A percentile compares a stretch with the other conserved stretches of the same genome.
Conservation (phyloP, 2,113 vertebrate species). For the Rhinolophus sinicus region DNA sequence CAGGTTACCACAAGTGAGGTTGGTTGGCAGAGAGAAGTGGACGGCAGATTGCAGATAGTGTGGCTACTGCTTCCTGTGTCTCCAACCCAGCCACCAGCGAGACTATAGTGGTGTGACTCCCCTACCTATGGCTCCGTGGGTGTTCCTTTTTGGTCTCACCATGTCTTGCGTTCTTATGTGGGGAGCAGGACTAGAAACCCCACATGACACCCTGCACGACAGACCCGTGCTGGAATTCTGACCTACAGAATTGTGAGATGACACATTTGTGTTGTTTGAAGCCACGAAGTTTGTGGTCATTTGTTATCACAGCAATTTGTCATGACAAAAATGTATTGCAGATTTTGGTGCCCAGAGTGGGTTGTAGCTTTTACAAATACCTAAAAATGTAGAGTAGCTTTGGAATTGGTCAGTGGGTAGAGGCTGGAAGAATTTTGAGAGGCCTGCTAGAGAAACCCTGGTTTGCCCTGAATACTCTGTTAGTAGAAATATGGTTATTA, state of each 20-base stretch:
- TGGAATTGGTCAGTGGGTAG: not conserved
- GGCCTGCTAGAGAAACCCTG: not conserved
- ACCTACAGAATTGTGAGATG: not conserved
- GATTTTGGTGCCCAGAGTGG: not conserved
- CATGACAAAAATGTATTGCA: not conserved
- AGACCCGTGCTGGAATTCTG: not conserved
- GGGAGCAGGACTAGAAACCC: too few relatives aligned
- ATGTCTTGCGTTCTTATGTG: too few relatives aligned
- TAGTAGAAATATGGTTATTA: not conserved
- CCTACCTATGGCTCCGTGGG: too few relatives aligned
- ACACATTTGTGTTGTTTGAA: not conserved
- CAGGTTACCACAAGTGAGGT: too few relatives aligned
- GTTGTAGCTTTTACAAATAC: not conserved
- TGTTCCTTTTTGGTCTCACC: too few relatives aligned
- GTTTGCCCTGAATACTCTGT: not conserved
- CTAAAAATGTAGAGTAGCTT: not conserved
- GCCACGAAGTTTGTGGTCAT: not conserved
- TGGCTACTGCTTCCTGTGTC: too few relatives aligned
- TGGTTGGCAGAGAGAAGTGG: too few relatives aligned
- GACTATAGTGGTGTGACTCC: too few relatives aligned
- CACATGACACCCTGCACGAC: too few relatives aligned
- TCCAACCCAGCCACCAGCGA: too few relatives aligned
- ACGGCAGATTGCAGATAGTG: too few relatives aligned
- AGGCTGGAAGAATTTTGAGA: conserved; percentile 21
- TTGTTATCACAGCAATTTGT: not conserved